Percentiles rank a stretch among this genome's conserved stretches.
Evolutionary conservation across 2,888 invertebrate genomes (phyloP).

Genomic region (Isoperla grammatica): DNA sequence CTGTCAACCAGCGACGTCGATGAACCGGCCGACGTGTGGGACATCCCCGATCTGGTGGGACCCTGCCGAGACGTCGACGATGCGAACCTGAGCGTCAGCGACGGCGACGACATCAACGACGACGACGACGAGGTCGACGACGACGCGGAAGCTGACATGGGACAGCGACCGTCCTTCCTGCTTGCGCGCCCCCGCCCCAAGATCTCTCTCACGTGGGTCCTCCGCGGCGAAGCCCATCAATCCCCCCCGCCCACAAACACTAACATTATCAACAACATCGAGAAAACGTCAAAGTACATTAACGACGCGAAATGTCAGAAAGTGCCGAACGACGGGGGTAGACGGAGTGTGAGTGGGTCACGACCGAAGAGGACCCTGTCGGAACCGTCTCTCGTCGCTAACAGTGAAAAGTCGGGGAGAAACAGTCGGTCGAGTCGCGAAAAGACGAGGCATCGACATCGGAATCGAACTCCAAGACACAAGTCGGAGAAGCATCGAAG

Average conservation of each 20-base stretch:
- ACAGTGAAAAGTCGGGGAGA: slow-evolving; percentile 18
- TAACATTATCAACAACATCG: slow-evolving; percentile 41
- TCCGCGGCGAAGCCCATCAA: slow-evolving; percentile 51
- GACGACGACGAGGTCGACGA: slow-evolving; percentile 19
- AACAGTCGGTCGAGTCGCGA: slow-evolving; percentile 23
- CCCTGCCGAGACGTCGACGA: slow-evolving; percentile 27
- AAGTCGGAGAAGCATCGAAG: slow-evolving; percentile 21
- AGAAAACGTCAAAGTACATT: slow-evolving; percentile 16
- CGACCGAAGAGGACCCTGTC: slow-evolving; percentile 27
- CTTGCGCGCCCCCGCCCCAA: slow-evolving; percentile 50
- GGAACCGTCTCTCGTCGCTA: slow-evolving; percentile 25
- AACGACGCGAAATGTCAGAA: slow-evolving; percentile 44
- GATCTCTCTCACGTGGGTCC: slow-evolving; percentile 69
- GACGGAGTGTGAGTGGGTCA: background rate
- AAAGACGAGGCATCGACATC: slow-evolving; percentile 24
- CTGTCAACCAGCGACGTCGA: slow-evolving; percentile 8
- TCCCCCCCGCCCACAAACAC: slow-evolving; percentile 32
- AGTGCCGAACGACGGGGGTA: background rate
- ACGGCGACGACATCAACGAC: slow-evolving; percentile 12
- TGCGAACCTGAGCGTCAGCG: slow-evolving; percentile 21
- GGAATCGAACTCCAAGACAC: slow-evolving; percentile 21
- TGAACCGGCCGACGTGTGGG: slow-evolving; percentile 1
- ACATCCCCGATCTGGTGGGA: slow-evolving; percentile 29
- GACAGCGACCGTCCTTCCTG: slow-evolving; percentile 39
- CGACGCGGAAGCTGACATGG: slow-evolving; percentile 37